Percentiles rank a stretch among this genome's conserved stretches.
Conservation (phyloP, 2,797 vertebrate genomes). For the Esox masquinongy region DNA sequence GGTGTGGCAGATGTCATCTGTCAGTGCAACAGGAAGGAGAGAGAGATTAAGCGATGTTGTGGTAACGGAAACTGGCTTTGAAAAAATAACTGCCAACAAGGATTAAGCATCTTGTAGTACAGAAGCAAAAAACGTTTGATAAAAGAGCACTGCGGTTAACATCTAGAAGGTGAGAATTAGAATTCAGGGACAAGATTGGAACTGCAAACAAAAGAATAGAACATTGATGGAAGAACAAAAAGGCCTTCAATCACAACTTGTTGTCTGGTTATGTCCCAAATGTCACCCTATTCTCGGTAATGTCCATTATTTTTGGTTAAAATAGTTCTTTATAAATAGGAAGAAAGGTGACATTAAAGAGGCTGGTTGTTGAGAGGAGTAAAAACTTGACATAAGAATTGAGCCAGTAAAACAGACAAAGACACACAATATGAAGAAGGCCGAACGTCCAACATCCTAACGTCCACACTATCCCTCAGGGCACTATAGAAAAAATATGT, state of each 20-base stretch:
- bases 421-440: background rate
- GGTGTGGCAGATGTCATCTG: constrained; percentile 76
- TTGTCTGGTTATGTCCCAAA: background rate
- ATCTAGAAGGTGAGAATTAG: background rate
- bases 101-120: background rate
- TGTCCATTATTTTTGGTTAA: background rate
- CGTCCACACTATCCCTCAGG: background rate
- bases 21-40: constrained; percentile 11
- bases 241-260: background rate
- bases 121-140: background rate
- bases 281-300: background rate
- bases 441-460: too few relatives aligned
- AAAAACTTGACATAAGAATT: too few relatives aligned
- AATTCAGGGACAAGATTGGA: background rate
- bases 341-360: background rate
- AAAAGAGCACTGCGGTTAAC: background rate
- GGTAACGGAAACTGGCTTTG: background rate
- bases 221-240: background rate
- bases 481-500: background rate
- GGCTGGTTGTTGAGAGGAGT: too few relatives aligned
- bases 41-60: background rate
- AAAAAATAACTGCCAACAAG: background rate
- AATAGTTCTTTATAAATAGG: background rate
- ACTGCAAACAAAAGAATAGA: background rate
- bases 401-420: background rate